phyloP scores from a whole-genome alignment of 2,797 vertebrate species.

The Anolis apletophallus region DNA sequence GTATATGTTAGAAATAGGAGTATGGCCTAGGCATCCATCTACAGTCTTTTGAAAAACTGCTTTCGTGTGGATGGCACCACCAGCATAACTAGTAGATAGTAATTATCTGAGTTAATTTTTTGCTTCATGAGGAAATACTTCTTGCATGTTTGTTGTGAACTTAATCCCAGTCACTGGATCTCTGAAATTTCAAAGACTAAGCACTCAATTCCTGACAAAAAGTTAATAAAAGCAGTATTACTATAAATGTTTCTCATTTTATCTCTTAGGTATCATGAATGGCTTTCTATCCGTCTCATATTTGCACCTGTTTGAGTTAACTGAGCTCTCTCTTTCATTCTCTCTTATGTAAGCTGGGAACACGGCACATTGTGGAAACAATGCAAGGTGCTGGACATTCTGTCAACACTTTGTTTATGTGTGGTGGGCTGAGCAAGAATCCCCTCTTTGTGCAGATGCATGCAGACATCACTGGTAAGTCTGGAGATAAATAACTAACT shows the following conservation, averaged over 20 bases:
- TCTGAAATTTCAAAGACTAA: not conserved
- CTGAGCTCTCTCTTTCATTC: not conserved
- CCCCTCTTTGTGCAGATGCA: slow-evolving; percentile 92
- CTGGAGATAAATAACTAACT: not conserved
- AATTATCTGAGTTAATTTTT: not conserved
- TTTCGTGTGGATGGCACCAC: too few relatives aligned
- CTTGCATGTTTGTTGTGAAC: not conserved
- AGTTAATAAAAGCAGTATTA: not conserved
- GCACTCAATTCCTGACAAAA: not conserved
- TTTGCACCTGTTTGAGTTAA: slow-evolving; percentile 40
- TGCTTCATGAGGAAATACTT: not conserved
- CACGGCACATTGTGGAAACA: slow-evolving; percentile 89
- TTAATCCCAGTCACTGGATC: not conserved
- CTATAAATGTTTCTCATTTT: not conserved
- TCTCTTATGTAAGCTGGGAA: slow-evolving; percentile 85
- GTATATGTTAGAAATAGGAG: not conserved
- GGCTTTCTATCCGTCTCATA: not conserved
- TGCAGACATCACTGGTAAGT: slow-evolving; percentile 90
- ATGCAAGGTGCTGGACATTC: slow-evolving; percentile 89
- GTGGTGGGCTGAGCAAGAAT: slow-evolving; percentile 96
- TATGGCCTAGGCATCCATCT: too few relatives aligned
- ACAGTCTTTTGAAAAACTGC: not conserved
- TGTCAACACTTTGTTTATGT: slow-evolving; percentile 90
- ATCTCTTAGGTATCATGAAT: not conserved
- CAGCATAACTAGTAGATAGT: not conserved